Evolutionary conservation across 2,113 vertebrate species (phyloP).

Genomic region (Puma concolor): DNA sequence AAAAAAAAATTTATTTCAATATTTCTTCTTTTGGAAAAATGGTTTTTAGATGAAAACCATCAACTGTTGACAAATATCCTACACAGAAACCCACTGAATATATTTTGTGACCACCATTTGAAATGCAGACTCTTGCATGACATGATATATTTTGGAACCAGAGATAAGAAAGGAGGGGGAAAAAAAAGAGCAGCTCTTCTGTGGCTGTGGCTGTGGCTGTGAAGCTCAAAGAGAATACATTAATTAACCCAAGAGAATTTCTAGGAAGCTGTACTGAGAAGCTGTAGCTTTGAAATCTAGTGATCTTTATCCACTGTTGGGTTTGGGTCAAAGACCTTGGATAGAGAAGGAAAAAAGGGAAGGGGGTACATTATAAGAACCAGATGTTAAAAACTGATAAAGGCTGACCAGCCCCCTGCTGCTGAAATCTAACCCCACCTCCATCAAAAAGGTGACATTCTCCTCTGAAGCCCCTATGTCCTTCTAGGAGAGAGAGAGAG

Average conservation of each 20-base stretch:
- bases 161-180: slow-evolving; percentile 63
- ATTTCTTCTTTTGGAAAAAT: slow-evolving; percentile 16
- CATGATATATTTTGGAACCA: slow-evolving; percentile 79
- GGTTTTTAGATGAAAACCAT: slow-evolving; percentile 41
- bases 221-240: slow-evolving; percentile 89
- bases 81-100: slow-evolving; percentile 13
- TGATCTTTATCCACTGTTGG: slow-evolving; percentile 88
- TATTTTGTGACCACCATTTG: slow-evolving; percentile 54
- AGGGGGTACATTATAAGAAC: slow-evolving; percentile 89
- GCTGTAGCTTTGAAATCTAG: slow-evolving; percentile 87
- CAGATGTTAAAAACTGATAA: slow-evolving; percentile 93
- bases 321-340: slow-evolving; percentile 89
- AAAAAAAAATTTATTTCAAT: neutral
- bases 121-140: slow-evolving; percentile 70
- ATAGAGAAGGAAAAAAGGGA: slow-evolving; percentile 79
- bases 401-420: slow-evolving; percentile 76
- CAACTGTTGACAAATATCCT: neutral
- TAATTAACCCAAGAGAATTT: slow-evolving; percentile 91
- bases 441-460: slow-evolving; percentile 76
- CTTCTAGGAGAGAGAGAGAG: slow-evolving; percentile 62
- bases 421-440: slow-evolving; percentile 70
- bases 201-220: slow-evolving; percentile 60
- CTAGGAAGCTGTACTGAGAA: slow-evolving; percentile 85
- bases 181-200: slow-evolving; percentile 26
- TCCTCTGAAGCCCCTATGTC: slow-evolving; percentile 71